A percentile compares a stretch with the other conserved stretches of the same genome.
phyloP scores from a whole-genome alignment of 1,140 invertebrate genomes.

The Drosophila nannoptera region DNA sequence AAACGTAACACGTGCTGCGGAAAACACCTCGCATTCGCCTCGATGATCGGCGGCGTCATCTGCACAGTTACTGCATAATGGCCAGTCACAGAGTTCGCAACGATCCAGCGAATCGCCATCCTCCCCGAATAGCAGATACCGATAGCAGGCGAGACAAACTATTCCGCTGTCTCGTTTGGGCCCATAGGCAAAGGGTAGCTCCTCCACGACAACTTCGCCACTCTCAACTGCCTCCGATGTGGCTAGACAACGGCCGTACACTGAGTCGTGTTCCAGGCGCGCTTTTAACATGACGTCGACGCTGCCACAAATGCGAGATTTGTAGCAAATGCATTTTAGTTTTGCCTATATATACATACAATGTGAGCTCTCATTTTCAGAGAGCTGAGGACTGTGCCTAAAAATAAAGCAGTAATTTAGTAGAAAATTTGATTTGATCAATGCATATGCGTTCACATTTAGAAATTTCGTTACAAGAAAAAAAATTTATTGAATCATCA shows the following conservation, averaged over 20 bases:
- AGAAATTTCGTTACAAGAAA: background rate
- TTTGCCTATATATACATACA: slow-evolving; percentile 4
- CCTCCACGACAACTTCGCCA: slow-evolving; percentile 86
- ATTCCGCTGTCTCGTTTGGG: slow-evolving; percentile 85
- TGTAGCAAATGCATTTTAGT: slow-evolving; percentile 12
- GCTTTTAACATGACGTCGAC: slow-evolving; percentile 62
- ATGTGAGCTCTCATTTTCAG: background rate
- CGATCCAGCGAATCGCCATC: slow-evolving; percentile 78
- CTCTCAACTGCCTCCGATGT: slow-evolving; percentile 83
- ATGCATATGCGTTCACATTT: background rate
- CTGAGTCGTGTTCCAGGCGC: slow-evolving; percentile 62
- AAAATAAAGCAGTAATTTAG: slow-evolving; percentile 12
- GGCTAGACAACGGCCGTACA: slow-evolving; percentile 85
- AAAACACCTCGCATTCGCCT: slow-evolving; percentile 84
- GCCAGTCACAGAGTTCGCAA: slow-evolving; percentile 89
- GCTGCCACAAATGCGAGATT: slow-evolving; percentile 15
- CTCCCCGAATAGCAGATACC: slow-evolving; percentile 80
- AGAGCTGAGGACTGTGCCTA: slow-evolving; percentile 13
- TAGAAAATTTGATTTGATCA: background rate
- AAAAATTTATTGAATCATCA: background rate
- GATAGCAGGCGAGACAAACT: slow-evolving; percentile 87
- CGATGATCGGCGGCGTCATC: slow-evolving; percentile 81
- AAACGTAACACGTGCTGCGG: slow-evolving; percentile 81
- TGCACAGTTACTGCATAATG: slow-evolving; percentile 85
- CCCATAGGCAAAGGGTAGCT: slow-evolving; percentile 86